These are phyloP conservation scores for Drosophila malerkotliana DNA, from an alignment of 1,140 invertebrate genomes.

Conservation along the genomic window DNA sequence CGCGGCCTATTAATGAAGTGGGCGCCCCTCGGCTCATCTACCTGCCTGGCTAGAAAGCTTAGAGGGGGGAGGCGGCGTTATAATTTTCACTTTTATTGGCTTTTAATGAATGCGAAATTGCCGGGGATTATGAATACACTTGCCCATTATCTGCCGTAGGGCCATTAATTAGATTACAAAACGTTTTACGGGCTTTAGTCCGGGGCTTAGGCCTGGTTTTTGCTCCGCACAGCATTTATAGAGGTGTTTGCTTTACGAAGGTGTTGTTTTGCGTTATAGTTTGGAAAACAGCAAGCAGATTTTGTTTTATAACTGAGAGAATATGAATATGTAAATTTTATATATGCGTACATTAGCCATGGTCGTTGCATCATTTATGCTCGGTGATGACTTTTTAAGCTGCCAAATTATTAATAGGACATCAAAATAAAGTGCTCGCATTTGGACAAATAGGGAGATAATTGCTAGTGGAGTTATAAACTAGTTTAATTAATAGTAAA, in stretches of 20 bases:
- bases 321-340: not conserved
- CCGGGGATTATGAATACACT: slow-evolving; percentile 69
- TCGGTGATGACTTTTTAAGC: not conserved
- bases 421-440: not conserved
- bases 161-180: slow-evolving; percentile 76
- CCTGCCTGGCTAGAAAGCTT: slow-evolving; percentile 27
- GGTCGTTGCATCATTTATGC: too few relatives aligned
- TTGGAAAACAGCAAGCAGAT: not conserved
- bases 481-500: not conserved
- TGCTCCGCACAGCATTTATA: not conserved
- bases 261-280: not conserved
- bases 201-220: slow-evolving; percentile 6
- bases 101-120: slow-evolving; percentile 78
- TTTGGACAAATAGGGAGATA: too few relatives aligned
- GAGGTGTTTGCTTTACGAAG: not conserved
- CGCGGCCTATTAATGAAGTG: slow-evolving; percentile 56
- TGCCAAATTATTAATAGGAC: not conserved
- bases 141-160: slow-evolving; percentile 56
- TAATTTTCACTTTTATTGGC: slow-evolving; percentile 74
- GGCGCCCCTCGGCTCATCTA: slow-evolving; percentile 26
- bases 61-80: slow-evolving; percentile 25
- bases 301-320: not conserved
- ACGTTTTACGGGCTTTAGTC: slow-evolving; percentile 46
- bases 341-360: not conserved
- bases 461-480: not conserved